Conservation (phyloP, 1,140 invertebrate genomes). For the Drosophila asahinai region DNA sequence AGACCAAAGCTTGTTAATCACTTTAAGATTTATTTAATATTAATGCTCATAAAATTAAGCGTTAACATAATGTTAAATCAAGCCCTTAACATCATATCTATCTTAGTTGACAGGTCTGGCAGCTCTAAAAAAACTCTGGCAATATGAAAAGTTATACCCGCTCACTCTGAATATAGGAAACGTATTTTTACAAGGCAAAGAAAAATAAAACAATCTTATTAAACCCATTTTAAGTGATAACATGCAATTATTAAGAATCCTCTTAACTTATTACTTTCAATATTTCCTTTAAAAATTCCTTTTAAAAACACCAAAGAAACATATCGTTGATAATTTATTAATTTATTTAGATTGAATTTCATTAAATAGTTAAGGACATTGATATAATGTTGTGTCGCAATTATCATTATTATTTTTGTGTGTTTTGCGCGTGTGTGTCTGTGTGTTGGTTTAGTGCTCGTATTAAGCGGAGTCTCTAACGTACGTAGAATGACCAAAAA, state of each 20-base stretch:
- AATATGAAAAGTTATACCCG: background rate
- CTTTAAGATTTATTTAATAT: background rate
- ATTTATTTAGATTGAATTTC: constrained; percentile 81
- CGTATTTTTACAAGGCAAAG: background rate
- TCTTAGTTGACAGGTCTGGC: constrained; percentile 9
- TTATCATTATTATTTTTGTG: constrained; percentile 57
- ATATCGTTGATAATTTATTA: constrained; percentile 66
- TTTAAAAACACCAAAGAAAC: background rate
- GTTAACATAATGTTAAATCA: constrained; percentile 8
- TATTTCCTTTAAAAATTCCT: no score
- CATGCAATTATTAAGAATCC: no score
- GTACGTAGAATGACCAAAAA: constrained; percentile 46
- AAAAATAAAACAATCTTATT: background rate
- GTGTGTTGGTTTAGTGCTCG: constrained; percentile 60
- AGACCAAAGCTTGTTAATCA: no score
- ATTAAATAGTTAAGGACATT: constrained; percentile 83
- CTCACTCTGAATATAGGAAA: background rate
- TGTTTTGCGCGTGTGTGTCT: constrained; percentile 29
- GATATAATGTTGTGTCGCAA: constrained; percentile 75
- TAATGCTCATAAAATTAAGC: background rate
- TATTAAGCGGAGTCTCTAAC: constrained; percentile 38
- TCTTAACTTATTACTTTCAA: background rate
- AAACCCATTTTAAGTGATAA: background rate
- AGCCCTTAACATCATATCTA: background rate
- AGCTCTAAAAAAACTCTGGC: background rate